A percentile compares a stretch with the other conserved stretches of the same genome.
Evolutionary conservation across 2,113 vertebrate genomes (phyloP).

Genomic region (Menidia beryllina): DNA sequence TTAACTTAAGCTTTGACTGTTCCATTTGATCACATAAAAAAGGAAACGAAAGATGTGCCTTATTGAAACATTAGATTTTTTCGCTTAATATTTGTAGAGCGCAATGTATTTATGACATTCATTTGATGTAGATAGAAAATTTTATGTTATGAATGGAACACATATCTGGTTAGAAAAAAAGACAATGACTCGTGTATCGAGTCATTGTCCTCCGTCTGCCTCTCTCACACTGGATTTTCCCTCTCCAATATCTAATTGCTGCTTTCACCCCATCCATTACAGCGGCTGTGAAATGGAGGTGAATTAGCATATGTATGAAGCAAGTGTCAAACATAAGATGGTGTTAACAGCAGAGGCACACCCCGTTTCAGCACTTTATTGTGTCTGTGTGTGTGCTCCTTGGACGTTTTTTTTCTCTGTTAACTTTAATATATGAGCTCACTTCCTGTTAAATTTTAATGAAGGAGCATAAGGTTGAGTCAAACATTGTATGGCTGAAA

Average conservation of each 20-base stretch:
- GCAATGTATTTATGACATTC: conserved; percentile 1
- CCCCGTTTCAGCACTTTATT: conserved; percentile 45
- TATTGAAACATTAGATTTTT: background rate
- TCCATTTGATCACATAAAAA: conserved; percentile 10
- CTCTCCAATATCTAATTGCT: conserved; percentile 59
- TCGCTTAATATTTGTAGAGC: background rate
- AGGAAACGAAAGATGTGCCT: conserved; percentile 8
- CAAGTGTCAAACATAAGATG: conserved; percentile 74
- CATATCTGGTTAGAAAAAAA: background rate
- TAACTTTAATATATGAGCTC: conserved; percentile 43
- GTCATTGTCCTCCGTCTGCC: conserved; percentile 20
- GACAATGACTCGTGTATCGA: conserved; percentile 12
- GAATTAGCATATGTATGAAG: conserved; percentile 77
- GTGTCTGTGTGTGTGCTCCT: conserved; percentile 24
- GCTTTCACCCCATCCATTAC: conserved; percentile 71
- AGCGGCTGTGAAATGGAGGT: conserved; percentile 58
- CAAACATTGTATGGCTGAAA: conserved; percentile 27
- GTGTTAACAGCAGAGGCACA: conserved; percentile 70
- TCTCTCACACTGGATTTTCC: conserved; percentile 26
- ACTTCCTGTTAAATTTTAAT: conserved; percentile 30
- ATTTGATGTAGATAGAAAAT: conserved; percentile 47
- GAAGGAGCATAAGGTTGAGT: conserved; percentile 24
- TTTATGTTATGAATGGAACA: conserved; percentile 56
- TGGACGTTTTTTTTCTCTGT: conserved; percentile 26
- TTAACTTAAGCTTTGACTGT: conserved; percentile 36